Conservation (phyloP, 2,113 vertebrate species). For the Toxotes jaculatrix region DNA sequence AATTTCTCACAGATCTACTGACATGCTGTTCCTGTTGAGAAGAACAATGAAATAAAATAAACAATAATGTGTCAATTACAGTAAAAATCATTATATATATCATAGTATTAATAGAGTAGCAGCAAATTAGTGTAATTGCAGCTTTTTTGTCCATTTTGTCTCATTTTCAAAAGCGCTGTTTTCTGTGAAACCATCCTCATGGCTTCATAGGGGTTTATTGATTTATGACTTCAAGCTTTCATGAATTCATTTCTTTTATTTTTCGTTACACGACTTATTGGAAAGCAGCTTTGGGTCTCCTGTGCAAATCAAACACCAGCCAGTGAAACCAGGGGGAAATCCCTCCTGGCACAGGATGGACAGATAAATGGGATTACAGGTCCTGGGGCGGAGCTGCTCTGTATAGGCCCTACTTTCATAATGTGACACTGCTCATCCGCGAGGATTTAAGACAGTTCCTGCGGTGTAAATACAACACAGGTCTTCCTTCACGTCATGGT, state of each 20-base stretch:
- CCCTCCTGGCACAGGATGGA: not conserved
- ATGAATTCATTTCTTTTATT: not conserved
- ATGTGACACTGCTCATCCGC: constrained; percentile 22
- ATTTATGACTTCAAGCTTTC: not conserved
- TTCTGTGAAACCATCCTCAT: not conserved
- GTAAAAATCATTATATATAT: not conserved
- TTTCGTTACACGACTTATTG: not conserved
- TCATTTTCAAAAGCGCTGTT: not conserved
- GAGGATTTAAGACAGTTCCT: constrained; percentile 40
- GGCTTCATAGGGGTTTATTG: not conserved
- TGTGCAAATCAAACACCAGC: not conserved
- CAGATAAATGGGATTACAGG: constrained; percentile 51
- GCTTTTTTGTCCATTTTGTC: not conserved
- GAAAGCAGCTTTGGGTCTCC: not conserved
- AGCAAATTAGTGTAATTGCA: not conserved
- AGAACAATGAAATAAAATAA: too few relatives aligned
- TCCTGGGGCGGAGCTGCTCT: constrained; percentile 18
- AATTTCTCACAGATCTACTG: not conserved
- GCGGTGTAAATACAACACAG: constrained; percentile 8
- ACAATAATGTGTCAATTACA: not conserved
- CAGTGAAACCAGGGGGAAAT: constrained; percentile 21
- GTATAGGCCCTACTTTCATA: not conserved
- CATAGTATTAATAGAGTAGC: not conserved
- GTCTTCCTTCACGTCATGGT: constrained; percentile 17
- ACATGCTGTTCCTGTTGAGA: not conserved